Percentiles rank a stretch among this genome's conserved stretches.
phyloP scores from a whole-genome alignment of 2,113 vertebrate species.

The Uropsilus gracilis region DNA sequence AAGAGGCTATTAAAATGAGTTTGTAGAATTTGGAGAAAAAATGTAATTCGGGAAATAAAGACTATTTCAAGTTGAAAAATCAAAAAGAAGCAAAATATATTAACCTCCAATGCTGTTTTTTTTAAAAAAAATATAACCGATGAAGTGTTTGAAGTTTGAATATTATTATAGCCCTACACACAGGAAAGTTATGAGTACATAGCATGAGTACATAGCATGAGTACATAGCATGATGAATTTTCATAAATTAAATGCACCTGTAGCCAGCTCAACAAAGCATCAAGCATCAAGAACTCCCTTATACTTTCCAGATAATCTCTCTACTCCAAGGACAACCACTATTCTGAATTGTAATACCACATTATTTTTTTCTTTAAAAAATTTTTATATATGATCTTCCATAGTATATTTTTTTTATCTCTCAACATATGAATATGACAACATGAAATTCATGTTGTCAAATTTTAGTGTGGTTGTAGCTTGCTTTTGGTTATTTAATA shows the following conservation, averaged over 20 bases:
- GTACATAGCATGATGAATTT: not conserved
- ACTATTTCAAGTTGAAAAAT: slow-evolving; percentile 31
- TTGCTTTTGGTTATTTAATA: slow-evolving; percentile 21
- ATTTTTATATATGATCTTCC: not conserved
- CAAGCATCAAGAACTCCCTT: not conserved
- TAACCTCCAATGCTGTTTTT: not conserved
- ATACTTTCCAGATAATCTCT: not conserved
- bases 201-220: not conserved
- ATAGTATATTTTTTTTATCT: not conserved
- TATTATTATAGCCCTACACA: not conserved
- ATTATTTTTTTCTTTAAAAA: not conserved
- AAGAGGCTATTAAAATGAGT: slow-evolving; percentile 2
- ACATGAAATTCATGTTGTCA: not conserved
- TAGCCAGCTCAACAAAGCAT: not conserved
- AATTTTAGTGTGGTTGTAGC: not conserved
- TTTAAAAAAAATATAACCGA: not conserved
- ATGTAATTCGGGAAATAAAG: slow-evolving; percentile 41
- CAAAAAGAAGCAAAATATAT: not conserved
- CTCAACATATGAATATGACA: not conserved
- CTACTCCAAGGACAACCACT: not conserved
- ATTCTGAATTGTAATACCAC: not conserved
- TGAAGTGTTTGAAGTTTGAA: not conserved
- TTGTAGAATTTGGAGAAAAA: slow-evolving; percentile 30
- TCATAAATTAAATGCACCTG: not conserved
- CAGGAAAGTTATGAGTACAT: slow-evolving; percentile 38